These are phyloP conservation scores for Paedocypris sp. DNA, from an alignment of 2,113 vertebrate species.

Conservation along the genomic window DNA sequence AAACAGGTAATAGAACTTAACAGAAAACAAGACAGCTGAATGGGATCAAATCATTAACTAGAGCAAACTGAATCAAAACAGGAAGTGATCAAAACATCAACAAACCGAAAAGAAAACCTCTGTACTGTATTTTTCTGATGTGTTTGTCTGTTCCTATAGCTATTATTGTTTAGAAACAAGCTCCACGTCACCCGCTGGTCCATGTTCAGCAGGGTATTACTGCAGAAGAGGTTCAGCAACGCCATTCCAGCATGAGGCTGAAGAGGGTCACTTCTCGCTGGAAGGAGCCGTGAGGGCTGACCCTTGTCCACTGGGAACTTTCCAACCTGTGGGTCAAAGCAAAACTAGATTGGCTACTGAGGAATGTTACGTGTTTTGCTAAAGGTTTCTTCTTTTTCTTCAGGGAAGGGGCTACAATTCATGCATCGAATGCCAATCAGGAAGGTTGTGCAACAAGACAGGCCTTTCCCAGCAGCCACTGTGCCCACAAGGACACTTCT, in stretches of 20 bases:
- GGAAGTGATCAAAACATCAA: too few species aligned
- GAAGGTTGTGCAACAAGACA: slow-evolving; percentile 68
- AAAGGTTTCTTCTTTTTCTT: not conserved
- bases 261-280: slow-evolving; percentile 62
- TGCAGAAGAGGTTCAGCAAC: slow-evolving; percentile 63
- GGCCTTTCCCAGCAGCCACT: slow-evolving; percentile 52
- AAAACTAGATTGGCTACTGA: not conserved
- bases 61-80: too few species aligned
- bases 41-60: too few species aligned
- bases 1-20: too few species aligned
- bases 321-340: slow-evolving; percentile 65
- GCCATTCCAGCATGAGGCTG: slow-evolving; percentile 61
- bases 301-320: slow-evolving; percentile 68
- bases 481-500: slow-evolving; percentile 76
- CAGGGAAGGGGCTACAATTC: slow-evolving; percentile 58
- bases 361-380: not conserved
- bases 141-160: slow-evolving; percentile 35
- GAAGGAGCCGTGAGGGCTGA: slow-evolving; percentile 61
- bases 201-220: slow-evolving; percentile 71
- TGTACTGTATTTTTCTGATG: not conserved
- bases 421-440: slow-evolving; percentile 65
- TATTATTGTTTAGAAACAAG: slow-evolving; percentile 67
- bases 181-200: slow-evolving; percentile 62
- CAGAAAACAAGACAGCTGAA: too few species aligned
- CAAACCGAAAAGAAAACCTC: too few species aligned